Conservation (phyloP, 2,113 vertebrate species). For the Microcebus griseorufus region DNA sequence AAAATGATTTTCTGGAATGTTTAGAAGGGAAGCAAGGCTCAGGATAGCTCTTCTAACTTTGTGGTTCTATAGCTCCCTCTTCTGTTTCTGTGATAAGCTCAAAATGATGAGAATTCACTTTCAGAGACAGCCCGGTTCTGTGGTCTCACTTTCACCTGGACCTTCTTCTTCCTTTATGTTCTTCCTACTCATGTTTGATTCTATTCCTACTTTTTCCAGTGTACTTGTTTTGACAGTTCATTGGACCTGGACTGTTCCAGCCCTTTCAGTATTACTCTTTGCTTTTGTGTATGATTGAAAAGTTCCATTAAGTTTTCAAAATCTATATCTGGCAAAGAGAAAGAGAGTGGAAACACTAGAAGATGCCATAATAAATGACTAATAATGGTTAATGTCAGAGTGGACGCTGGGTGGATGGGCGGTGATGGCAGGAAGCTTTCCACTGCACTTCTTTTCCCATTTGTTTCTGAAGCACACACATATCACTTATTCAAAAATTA, state of each 20-base stretch:
- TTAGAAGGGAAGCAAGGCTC: neutral
- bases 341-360: neutral
- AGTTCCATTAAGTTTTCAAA: neutral
- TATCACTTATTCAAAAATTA: slow-evolving; percentile 9
- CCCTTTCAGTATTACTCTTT: neutral
- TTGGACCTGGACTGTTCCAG: neutral
- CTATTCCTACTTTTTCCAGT: neutral
- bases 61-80: slow-evolving; percentile 40
- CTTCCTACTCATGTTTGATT: neutral
- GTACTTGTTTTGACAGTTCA: neutral
- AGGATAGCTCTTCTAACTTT: neutral
- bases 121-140: neutral
- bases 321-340: neutral
- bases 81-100: slow-evolving; percentile 23
- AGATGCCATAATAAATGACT: neutral
- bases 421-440: neutral
- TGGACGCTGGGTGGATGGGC: neutral
- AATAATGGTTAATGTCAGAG: neutral
- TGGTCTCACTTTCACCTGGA: neutral
- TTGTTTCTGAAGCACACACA: neutral
- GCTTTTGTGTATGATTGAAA: neutral
- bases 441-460: neutral
- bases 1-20: slow-evolving; percentile 43
- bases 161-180: slow-evolving; percentile 15
- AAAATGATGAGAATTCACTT: neutral